Percentiles rank a stretch among this genome's conserved stretches.
phyloP scores from a whole-genome alignment of 2,113 vertebrate species.

The Brachionichthys hirsutus region DNA sequence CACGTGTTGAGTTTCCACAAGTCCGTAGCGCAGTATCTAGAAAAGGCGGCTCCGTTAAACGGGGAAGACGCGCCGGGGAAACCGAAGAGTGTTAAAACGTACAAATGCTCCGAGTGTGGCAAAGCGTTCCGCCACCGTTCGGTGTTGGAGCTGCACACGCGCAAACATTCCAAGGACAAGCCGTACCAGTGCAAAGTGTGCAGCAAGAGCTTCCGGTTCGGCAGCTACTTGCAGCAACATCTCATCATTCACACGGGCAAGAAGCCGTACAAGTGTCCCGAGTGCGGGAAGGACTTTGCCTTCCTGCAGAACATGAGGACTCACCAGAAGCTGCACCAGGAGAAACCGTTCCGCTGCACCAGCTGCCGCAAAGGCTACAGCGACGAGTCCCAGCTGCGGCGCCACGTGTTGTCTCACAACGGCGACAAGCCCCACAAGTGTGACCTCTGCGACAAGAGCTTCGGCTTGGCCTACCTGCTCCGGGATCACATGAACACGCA shows the following conservation, averaged over 20 bases:
- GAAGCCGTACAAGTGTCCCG: conserved; percentile 80
- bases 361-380: conserved; percentile 82
- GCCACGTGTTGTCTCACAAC: conserved; percentile 78
- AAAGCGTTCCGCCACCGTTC: conserved; percentile 79
- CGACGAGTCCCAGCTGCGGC: conserved; percentile 74
- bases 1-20: conserved; percentile 70
- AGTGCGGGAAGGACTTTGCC: conserved; percentile 81
- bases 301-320: conserved; percentile 82
- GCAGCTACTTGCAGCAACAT: conserved; percentile 81
- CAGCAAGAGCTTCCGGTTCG: conserved; percentile 76
- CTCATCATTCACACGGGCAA: conserved; percentile 79
- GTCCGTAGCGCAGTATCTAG: conserved; percentile 40
- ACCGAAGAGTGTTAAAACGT: conserved; percentile 53
- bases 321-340: conserved; percentile 79
- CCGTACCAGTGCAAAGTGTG: conserved; percentile 80
- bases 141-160: conserved; percentile 80
- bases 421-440: conserved; percentile 80
- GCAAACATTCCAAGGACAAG: conserved; percentile 78
- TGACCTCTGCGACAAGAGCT: conserved; percentile 77
- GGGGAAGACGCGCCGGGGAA: conserved; percentile 47
- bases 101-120: conserved; percentile 76
- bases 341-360: conserved; percentile 80
- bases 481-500: conserved; percentile 83
- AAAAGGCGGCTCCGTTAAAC: conserved; percentile 38
- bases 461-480: conserved; percentile 77